Base-by-base conservation (phyloP, 2,888 invertebrate species). In the Miltochrista miniata region DNA sequence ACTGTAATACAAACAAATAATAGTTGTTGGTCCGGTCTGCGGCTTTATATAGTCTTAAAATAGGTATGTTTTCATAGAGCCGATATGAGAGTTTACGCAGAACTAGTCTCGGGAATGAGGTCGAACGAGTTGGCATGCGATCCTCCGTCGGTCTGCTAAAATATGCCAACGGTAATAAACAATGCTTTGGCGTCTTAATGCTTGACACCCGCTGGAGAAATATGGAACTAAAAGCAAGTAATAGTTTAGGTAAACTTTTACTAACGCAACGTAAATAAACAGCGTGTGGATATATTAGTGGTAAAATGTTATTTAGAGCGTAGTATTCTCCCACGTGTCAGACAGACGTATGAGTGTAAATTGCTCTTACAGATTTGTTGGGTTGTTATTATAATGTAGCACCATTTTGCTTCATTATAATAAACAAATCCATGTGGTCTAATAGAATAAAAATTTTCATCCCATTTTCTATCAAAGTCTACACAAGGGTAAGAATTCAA, bases 41-140 rank as follows among this genome's bases (percentile, higher is more conserved):
- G 65, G 76, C 75, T 80, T 76, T 81, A 81, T 74, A 73, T 74
- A 68, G 68, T 75, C 83, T 88, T 82, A 85, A 89, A 88, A 89
- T 90, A 90, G 83, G 62, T 74, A 72, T 87, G 87, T 88, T 87
- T 88, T 87, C 85, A 86, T 88, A 86, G 83, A 79, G 74, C 78
- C 84, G 82, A 89, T 87, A 86, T 84, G 84, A 83, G 83, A 87
- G 84, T 87, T 85, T 86, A 88, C 85, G 79, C 85, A 86, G 86
- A 81, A 82, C 83, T 83, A 83, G 83, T 83, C 79, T 70, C 77
- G 75, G 76, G 83, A 90, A 90, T 87, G 88, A 84, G 90, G 90
- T 90, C 88, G 86, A 81, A 81, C 80, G 79, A 83, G 81, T 85
- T 88, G 86, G 90, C 89, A 85, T 84, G 82, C 82, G 78, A 80